These are phyloP conservation scores for Drosophila colorata DNA, from an alignment of 2,888 invertebrate species.

Conservation along the genomic window DNA sequence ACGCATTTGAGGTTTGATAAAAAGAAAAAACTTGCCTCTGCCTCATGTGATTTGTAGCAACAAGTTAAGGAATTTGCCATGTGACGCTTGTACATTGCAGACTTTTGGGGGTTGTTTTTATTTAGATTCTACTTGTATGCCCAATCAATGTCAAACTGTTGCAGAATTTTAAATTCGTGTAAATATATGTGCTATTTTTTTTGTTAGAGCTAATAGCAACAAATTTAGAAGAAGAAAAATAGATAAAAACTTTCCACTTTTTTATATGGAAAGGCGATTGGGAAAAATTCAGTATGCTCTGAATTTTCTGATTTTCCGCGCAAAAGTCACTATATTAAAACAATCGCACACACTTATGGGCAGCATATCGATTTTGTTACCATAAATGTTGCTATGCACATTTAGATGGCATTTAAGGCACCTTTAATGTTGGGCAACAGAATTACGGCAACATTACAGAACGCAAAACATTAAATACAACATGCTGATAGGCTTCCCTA, in stretches of 20 bases:
- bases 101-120: neutral
- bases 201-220: too few species aligned
- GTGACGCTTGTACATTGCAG: conserved; percentile 3
- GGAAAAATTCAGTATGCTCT: too few species aligned
- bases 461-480: too few species aligned
- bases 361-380: neutral
- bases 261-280: neutral
- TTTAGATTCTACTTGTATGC: too few species aligned
- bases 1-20: neutral
- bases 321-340: neutral
- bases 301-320: neutral
- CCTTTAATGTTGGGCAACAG: neutral
- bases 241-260: too few species aligned
- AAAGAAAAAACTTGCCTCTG: neutral
- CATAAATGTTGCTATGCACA: conserved; percentile 2
- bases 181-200: too few species aligned
- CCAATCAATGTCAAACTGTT: conserved; percentile 5
- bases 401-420: too few species aligned
- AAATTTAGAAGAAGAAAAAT: neutral
- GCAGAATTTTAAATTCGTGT: neutral
- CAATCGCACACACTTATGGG: neutral
- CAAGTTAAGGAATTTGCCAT: neutral
- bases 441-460: neutral
- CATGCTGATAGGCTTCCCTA: neutral
- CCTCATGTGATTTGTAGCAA: neutral